A percentile compares a stretch with the other conserved stretches of the same genome.
These are phyloP conservation scores for Drymodes brunneopygia DNA, from an alignment of 2,113 vertebrate species.

Conservation along the genomic window DNA sequence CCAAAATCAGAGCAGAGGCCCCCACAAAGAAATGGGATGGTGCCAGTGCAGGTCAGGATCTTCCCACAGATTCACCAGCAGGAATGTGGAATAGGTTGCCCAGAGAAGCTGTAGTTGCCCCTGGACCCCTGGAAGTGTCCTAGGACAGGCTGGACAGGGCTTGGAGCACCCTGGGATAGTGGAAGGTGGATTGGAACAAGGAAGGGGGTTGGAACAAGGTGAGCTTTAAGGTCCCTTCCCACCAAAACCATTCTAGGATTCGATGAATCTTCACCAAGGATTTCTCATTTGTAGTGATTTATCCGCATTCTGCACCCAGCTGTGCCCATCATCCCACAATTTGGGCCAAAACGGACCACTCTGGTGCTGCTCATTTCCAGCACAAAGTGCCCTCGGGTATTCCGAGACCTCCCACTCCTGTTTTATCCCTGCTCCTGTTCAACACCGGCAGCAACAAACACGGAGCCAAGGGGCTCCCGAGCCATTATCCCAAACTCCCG, in stretches of 20 bases:
- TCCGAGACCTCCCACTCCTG: background rate
- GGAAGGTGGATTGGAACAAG: background rate
- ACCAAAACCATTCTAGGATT: background rate
- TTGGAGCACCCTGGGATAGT: background rate
- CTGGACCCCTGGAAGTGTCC: background rate
- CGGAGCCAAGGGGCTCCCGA: background rate
- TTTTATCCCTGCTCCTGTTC: background rate
- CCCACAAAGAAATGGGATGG: background rate
- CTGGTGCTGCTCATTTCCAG: background rate
- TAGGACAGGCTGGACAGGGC: fast-evolving
- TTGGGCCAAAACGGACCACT: fast-evolving
- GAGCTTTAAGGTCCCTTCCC: background rate
- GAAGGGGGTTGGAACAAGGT: fast-evolving
- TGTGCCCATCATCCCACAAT: fast-evolving
- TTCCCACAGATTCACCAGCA: background rate
- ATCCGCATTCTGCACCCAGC: background rate
- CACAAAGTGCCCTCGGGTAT: background rate
- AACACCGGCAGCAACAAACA: fast-evolving
- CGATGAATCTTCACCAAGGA: background rate
- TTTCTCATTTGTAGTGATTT: background rate
- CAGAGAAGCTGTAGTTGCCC: background rate
- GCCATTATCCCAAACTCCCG: background rate
- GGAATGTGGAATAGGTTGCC: fast-evolving
- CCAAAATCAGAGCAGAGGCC: background rate
- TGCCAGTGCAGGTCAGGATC: background rate